Percentiles rank a stretch among this genome's conserved stretches.
These are phyloP conservation scores for Notospermus geniculatus DNA, from an alignment of 1,140 invertebrate genomes.

Conservation along the genomic window DNA sequence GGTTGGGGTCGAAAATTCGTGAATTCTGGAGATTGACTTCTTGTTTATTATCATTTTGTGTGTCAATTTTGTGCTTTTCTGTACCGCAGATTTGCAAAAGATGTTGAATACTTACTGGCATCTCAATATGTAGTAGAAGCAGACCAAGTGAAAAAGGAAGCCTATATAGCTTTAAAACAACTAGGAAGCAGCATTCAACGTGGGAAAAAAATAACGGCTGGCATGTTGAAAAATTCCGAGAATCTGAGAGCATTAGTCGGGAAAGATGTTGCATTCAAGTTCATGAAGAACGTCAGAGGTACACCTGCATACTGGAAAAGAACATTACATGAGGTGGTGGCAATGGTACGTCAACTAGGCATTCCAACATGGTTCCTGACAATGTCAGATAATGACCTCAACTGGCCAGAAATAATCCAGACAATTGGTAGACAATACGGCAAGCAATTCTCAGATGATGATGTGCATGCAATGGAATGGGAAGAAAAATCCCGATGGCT, in stretches of 20 bases:
- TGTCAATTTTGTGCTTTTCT: no score
- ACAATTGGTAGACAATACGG: constrained; percentile 19
- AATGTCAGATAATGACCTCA: constrained; percentile 23
- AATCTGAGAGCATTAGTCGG: constrained; percentile 6
- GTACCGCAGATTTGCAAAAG: no score
- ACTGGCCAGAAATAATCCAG: constrained; percentile 23
- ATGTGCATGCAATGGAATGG: constrained; percentile 15
- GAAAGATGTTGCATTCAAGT: constrained; percentile 22
- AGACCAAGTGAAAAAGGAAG: not conserved
- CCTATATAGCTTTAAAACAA: constrained; percentile 3
- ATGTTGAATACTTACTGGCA: constrained; percentile 3
- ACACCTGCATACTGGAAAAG: constrained; percentile 26
- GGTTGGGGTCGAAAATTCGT: no score
- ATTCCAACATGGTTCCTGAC: constrained; percentile 28
- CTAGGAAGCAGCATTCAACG: not conserved
- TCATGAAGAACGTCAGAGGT: constrained; percentile 21
- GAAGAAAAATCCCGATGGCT: constrained; percentile 20
- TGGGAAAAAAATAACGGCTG: not conserved
- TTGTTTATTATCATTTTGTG: no score
- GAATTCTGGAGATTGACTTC: no score
- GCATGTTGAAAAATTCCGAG: not conserved
- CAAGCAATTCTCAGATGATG: not conserved
- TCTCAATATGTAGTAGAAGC: not conserved
- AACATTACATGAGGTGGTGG: constrained; percentile 22
- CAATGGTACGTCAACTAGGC: constrained; percentile 23